Conservation (phyloP, 2,113 vertebrate species). For the Archocentrus centrarchus region DNA sequence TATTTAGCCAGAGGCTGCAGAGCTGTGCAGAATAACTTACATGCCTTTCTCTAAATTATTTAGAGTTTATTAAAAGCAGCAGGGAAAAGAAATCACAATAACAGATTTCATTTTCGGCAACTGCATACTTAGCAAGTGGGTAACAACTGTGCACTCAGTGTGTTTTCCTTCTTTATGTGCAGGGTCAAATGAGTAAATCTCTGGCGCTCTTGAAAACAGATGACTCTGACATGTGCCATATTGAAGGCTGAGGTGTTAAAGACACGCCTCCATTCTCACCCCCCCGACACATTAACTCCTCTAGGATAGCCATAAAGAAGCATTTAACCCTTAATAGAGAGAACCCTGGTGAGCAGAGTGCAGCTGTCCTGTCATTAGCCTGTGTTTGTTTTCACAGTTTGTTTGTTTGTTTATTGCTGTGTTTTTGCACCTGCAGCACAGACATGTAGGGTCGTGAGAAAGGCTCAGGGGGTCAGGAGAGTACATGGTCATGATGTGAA, state of each 20-base stretch:
- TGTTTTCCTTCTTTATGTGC: background rate
- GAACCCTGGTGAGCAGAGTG: constrained; percentile 55
- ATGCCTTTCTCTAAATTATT: background rate
- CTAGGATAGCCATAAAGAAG: constrained; percentile 59
- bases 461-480: constrained; percentile 21
- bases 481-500: constrained; percentile 7
- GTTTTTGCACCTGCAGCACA: constrained; percentile 72
- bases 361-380: constrained; percentile 74
- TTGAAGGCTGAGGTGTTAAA: constrained; percentile 32
- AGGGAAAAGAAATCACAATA: background rate
- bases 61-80: background rate
- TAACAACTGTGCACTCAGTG: constrained; percentile 6
- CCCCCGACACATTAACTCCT: constrained; percentile 45
- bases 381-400: constrained; percentile 68
- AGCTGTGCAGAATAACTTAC: background rate
- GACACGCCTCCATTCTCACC: constrained; percentile 33
- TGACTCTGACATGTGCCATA: constrained; percentile 30
- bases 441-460: constrained; percentile 68
- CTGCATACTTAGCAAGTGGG: background rate
- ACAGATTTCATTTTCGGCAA: background rate
- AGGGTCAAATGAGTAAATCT: background rate
- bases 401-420: constrained; percentile 71
- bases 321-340: constrained; percentile 56
- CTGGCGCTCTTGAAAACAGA: constrained; percentile 27
- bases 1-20: background rate